Percentiles rank a stretch among this genome's conserved stretches.
These are phyloP conservation scores for Acropora tenuis DNA, from an alignment of 64 coral and sea anemone species.

Conservation along the genomic window DNA sequence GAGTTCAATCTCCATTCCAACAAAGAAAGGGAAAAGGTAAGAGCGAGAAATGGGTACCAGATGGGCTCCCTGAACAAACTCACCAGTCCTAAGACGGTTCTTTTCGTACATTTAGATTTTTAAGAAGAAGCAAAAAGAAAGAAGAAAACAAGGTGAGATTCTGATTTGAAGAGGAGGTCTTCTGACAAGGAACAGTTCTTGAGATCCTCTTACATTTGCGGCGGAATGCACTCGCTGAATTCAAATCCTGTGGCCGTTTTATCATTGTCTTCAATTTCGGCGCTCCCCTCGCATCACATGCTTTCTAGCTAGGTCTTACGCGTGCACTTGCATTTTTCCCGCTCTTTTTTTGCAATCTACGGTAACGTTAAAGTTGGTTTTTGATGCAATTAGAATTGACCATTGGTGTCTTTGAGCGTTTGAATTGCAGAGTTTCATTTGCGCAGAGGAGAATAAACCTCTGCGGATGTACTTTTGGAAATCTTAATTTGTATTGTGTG, in stretches of 20 bases:
- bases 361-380: no score
- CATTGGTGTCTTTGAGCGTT: neutral
- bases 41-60: neutral
- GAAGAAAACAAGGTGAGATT: constrained; percentile 31
- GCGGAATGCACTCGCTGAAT: no score
- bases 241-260: no score
- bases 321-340: no score
- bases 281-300: no score
- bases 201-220: no score
- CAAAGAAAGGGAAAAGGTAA: constrained; percentile 73
- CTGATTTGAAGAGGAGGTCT: neutral
- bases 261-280: no score
- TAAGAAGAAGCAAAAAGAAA: constrained; percentile 63
- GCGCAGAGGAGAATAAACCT: neutral
- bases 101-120: constrained; percentile 35
- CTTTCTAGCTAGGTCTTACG: no score
- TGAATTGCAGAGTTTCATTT: neutral
- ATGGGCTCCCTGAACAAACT: neutral
- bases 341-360: no score
- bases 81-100: neutral
- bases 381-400: no score
- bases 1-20: constrained; percentile 63
- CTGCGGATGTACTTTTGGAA: neutral
- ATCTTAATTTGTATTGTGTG: neutral
- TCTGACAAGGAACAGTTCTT: neutral